Percentiles rank a stretch among this genome's conserved stretches.
Conservation (phyloP, 2,888 invertebrate genomes). For the Eristalis intricaria region DNA sequence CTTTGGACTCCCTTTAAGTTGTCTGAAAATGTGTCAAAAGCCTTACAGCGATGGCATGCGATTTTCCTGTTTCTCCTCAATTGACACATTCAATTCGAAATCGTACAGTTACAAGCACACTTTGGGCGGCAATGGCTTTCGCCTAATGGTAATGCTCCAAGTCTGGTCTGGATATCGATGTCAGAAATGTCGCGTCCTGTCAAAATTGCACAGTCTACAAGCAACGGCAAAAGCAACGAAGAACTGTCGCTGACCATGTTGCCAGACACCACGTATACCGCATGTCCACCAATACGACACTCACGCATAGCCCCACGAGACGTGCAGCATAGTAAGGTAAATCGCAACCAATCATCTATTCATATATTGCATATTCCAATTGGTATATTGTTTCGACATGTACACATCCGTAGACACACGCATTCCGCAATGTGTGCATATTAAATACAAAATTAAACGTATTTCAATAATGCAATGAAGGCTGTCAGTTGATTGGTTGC, state of each 20-base stretch:
- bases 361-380: conserved; percentile 39
- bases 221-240: not conserved
- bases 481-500: conserved; percentile 68
- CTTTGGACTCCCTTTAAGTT: too few species aligned
- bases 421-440: conserved; percentile 70
- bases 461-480: conserved; percentile 67
- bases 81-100: conserved; percentile 41
- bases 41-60: conserved; percentile 48
- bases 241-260: not conserved
- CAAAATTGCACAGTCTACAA: conserved; percentile 41
- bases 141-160: conserved; percentile 43
- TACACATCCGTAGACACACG: conserved; percentile 63
- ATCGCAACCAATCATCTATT: conserved; percentile 66
- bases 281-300: conserved; percentile 17
- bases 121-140: conserved; percentile 8
- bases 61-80: conserved; percentile 35
- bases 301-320: conserved; percentile 8
- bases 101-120: conserved; percentile 3
- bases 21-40: conserved; percentile 36
- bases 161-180: conserved; percentile 64
- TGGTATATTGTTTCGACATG: conserved; percentile 45
- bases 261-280: conserved; percentile 51
- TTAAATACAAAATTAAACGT: conserved; percentile 71
- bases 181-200: conserved; percentile 69
- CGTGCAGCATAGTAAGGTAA: conserved; percentile 46